Base-by-base conservation (phyloP, 2,888 invertebrate species). In the Bruchidius siliquastri region DNA sequence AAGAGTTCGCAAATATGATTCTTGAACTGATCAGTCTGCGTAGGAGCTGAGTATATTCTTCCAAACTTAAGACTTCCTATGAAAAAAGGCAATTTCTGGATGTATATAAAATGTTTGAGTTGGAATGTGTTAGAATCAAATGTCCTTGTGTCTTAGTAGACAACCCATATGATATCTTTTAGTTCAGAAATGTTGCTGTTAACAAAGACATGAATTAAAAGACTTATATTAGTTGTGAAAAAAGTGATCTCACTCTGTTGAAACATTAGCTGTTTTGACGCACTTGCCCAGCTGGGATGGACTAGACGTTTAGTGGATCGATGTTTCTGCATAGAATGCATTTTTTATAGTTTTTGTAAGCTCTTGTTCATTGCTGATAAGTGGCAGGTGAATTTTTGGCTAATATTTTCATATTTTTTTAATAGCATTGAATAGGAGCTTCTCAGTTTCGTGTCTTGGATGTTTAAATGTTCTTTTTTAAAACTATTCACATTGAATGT, bases 301-400 rank as follows among this genome's bases (percentile, higher is more conserved):
- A 13, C 76, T 74, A 71, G 72, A 76, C 74, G 75, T 76, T 75
- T 76, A 74, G 73, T 77, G 76, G 72, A 77, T 75, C 90, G 89
- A 18, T 49, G 49, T 49, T 49, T 8, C 6, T 49, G 49, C 6
- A 73, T 73, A 92, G 92, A 84, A 90, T 76, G 70, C 69, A 26
- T 78, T 49, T 49, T 3, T 49, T 49, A 49, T 49, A 49, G 49
- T 49, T 49, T 49, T 26, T 49, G 6, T 1, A 49, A 49, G 49
- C 49, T 49, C 49, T 49, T 49, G 49, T 49, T 49, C 49, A 49
- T 49, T 49, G 49, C 49, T 49, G 13, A 49, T 13, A 13, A 13
- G 13, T 49, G 49, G 10, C 49, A 13, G 10, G 10, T 18, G 6
- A 49, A 8, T 49, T 49, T 49, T 49, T 13, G 13, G 18, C 10